Conservation (phyloP, 2,888 invertebrate species). For the Xylophagus ater region DNA sequence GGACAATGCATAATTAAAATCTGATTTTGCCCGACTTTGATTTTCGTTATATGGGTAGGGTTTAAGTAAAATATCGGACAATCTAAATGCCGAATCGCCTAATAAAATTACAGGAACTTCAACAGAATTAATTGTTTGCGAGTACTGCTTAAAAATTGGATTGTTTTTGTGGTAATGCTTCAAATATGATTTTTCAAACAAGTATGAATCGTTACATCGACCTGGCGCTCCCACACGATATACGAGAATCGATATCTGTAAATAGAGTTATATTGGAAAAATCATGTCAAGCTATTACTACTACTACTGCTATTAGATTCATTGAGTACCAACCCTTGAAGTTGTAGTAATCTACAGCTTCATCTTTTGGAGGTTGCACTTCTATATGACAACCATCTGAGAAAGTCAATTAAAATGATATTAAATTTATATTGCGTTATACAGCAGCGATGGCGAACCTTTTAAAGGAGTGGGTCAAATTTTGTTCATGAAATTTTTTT, state of each 20-base stretch:
- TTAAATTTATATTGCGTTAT: too few relatives aligned
- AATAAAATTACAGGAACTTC: not conserved
- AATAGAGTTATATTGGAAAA: too few relatives aligned
- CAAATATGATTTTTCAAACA: not conserved
- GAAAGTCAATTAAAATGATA: too few relatives aligned
- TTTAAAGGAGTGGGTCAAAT: too few relatives aligned
- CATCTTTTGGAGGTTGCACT: not conserved
- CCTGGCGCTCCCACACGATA: not conserved
- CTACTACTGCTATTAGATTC: not conserved
- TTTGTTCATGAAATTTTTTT: too few relatives aligned
- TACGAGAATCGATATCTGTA: not conserved
- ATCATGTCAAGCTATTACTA: too few relatives aligned
- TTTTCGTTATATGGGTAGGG: not conserved
- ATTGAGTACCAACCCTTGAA: not conserved
- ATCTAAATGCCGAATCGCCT: slow-evolving; percentile 3
- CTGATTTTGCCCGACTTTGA: not conserved
- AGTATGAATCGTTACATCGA: not conserved
- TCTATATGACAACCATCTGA: not conserved
- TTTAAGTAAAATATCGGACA: not conserved
- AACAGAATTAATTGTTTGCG: not conserved
- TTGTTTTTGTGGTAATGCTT: not conserved
- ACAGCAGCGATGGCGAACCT: too few relatives aligned
- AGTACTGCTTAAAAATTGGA: not conserved
- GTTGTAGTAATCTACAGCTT: not conserved
- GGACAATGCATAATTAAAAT: slow-evolving; percentile 1